phyloP scores from a whole-genome alignment of 2,797 vertebrate genomes.

The Hipposideros larvatus region DNA sequence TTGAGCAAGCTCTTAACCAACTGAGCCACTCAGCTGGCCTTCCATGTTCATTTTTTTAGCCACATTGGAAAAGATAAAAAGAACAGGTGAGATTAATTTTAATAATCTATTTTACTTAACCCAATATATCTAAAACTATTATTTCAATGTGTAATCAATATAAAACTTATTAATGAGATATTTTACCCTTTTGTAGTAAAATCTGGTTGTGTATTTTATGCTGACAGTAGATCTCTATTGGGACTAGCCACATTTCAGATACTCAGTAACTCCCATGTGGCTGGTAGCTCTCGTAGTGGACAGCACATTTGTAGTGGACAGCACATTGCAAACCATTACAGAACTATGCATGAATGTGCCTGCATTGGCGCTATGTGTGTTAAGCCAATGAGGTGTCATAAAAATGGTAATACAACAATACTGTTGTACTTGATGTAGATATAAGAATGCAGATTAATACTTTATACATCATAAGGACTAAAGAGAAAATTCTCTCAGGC shows the following conservation, averaged over 20 bases:
- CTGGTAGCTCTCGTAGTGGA: not conserved
- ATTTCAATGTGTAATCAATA: not conserved
- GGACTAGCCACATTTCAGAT: not conserved
- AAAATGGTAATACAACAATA: not conserved
- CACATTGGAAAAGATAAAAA: not conserved
- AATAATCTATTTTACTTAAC: not conserved
- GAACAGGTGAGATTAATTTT: not conserved
- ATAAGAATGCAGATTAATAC: not conserved
- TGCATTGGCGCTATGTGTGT: not conserved
- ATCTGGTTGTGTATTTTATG: not conserved
- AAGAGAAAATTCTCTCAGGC: not conserved
- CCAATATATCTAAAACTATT: not conserved
- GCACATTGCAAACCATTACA: not conserved
- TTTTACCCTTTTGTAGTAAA: not conserved
- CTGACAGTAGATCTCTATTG: not conserved
- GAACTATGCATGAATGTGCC: not conserved
- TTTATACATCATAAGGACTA: not conserved
- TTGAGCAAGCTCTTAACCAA: not conserved
- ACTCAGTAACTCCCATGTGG: not conserved
- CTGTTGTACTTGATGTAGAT: not conserved
- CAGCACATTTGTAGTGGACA: too few species aligned
- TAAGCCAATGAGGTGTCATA: not conserved
- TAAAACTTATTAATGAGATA: not conserved
- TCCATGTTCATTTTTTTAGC: not conserved
- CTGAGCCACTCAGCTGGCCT: too few species aligned